Conservation (phyloP, 2,888 invertebrate species). For the Eutolmus rufibarbis region DNA sequence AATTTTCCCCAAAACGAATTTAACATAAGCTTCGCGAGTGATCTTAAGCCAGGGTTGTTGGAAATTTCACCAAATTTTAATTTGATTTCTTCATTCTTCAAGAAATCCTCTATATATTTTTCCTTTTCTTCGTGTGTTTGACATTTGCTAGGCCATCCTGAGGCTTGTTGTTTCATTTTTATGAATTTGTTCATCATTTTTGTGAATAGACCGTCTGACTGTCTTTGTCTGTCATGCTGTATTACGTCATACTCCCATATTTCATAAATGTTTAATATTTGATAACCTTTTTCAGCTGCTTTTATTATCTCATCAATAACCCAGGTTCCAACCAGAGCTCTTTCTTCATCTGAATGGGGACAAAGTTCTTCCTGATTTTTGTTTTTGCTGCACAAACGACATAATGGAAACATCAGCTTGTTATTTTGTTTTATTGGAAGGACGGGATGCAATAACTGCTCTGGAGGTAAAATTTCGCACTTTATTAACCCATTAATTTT, state of each 20-base stretch:
- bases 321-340: slow-evolving; percentile 53
- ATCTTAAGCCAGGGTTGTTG: slow-evolving; percentile 50
- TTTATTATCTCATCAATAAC: slow-evolving; percentile 53
- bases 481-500: not conserved
- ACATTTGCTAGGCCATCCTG: slow-evolving; percentile 50
- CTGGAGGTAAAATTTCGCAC: slow-evolving; percentile 36
- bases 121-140: slow-evolving; percentile 44
- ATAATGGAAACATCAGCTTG: slow-evolving; percentile 52
- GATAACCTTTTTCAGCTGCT: slow-evolving; percentile 52
- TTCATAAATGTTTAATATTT: slow-evolving; percentile 51
- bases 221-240: slow-evolving; percentile 44
- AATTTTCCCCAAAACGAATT: slow-evolving; percentile 55
- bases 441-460: slow-evolving; percentile 52
- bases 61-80: slow-evolving; percentile 49
- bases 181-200: slow-evolving; percentile 52
- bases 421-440: slow-evolving; percentile 51
- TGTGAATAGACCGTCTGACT: slow-evolving; percentile 49
- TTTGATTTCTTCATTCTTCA: slow-evolving; percentile 49
- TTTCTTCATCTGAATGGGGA: slow-evolving; percentile 25
- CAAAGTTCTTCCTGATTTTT: too few relatives aligned
- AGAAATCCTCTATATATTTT: slow-evolving; percentile 50
- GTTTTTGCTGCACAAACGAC: slow-evolving; percentile 45
- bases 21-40: slow-evolving; percentile 51
- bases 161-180: slow-evolving; percentile 51
- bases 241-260: slow-evolving; percentile 54